phyloP scores from a whole-genome alignment of 2,888 invertebrate genomes.

The Altica lythri region DNA sequence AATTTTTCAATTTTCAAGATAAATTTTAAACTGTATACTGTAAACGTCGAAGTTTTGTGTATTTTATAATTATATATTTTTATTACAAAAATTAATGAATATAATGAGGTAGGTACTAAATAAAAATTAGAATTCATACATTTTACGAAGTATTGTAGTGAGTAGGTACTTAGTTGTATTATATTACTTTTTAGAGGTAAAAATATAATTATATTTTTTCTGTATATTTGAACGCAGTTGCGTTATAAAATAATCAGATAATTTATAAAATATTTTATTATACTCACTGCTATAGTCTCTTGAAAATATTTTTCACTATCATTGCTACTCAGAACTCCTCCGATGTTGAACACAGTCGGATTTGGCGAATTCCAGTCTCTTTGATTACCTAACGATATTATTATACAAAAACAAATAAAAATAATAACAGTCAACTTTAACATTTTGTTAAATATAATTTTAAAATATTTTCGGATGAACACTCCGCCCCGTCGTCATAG shows the following conservation, averaged over 20 bases:
- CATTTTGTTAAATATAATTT: slow-evolving; percentile 11
- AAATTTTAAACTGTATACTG: too few species aligned
- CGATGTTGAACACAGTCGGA: slow-evolving; percentile 75
- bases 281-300: slow-evolving; percentile 80
- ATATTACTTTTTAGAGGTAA: too few species aligned
- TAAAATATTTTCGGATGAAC: slow-evolving; percentile 4
- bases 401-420: slow-evolving; percentile 4
- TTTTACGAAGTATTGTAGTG: too few species aligned
- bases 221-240: too few species aligned
- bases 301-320: slow-evolving; percentile 81
- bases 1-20: too few species aligned
- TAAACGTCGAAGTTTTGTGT: too few species aligned
- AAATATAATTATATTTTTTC: too few species aligned
- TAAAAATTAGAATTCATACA: too few species aligned
- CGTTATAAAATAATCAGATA: background rate
- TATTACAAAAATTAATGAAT: too few species aligned
- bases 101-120: too few species aligned
- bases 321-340: slow-evolving; percentile 87
- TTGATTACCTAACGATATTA: slow-evolving; percentile 20
- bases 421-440: slow-evolving; percentile 7
- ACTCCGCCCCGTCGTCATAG: slow-evolving; percentile 5
- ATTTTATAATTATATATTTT: too few species aligned
- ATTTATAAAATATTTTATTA: background rate
- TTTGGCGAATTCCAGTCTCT: slow-evolving; percentile 47
- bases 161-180: too few species aligned